Base-by-base conservation (phyloP, 2,113 vertebrate species). In the Silurus glanis region DNA sequence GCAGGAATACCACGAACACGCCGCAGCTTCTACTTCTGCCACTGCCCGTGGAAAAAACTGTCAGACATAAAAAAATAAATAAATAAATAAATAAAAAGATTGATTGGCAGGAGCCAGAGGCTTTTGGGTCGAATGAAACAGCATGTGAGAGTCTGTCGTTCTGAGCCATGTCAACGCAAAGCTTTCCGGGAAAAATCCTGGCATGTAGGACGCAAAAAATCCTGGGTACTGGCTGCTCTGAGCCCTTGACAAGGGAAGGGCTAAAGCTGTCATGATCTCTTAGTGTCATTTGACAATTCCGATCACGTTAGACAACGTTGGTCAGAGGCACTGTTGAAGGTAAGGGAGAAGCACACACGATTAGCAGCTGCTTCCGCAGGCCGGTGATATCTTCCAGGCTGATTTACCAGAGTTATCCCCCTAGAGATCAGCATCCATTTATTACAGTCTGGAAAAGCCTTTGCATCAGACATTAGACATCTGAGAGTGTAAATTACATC, bases 251-350 rank as follows among this genome's bases (percentile, higher is more conserved):
- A 62, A 83, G 58, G 47, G 75, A 67, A 83, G 64, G 53, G 59
- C 25, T 67, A 84, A 87, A 89, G 81, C 84, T 83, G 61, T 80
- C 85, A 58, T 86, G 75, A 87, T 87, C 86, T 19, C 66, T 74
- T 72, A 66, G 86, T 28, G 86, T 82, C 72, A 87, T 87, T 80
- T 85, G 83, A 89, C 72, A 86, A 76, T 75, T 64, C 84, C 28
- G 56, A 64, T 89, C 78, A 78, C 21, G 74, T 87, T 84, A 58
- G 55, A 82, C 55, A 25, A 13, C 47, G 72, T 25, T 55, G 25
- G 86, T 71, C 28, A 58, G 61, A 84, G 64, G 67, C 25, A 76
- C 69, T 45, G 55, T 71, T 74, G 53, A 51, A 82, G 49, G 67
- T 84, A 13, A 25, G 2, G 21, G 49, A 55, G 37, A 74, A 83